Conservation (phyloP, 2,888 invertebrate genomes). For the Electrophaes corylata region DNA sequence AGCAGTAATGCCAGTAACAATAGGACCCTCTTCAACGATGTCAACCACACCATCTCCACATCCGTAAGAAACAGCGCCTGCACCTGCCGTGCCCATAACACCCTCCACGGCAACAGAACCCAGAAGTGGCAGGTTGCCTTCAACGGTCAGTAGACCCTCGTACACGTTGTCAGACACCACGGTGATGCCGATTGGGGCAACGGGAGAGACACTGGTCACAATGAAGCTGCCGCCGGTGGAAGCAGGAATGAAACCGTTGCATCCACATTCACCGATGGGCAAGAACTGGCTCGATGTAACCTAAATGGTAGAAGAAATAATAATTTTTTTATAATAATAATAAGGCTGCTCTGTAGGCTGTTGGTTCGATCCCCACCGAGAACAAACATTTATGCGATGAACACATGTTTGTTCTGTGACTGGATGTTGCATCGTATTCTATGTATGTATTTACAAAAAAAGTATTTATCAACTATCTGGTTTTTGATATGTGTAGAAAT, state of each 20-base stretch:
- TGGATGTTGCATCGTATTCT: no score
- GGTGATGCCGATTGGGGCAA: slow-evolving; percentile 19
- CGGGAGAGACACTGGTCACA: slow-evolving; percentile 13
- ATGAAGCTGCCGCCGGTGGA: slow-evolving; percentile 19
- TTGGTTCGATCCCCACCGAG: no score
- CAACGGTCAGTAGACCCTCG: slow-evolving; percentile 10
- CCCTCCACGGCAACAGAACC: slow-evolving; percentile 6
- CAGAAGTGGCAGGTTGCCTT: slow-evolving; percentile 12
- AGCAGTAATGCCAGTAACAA: slow-evolving; percentile 6
- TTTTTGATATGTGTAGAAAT: no score
- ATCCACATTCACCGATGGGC: not conserved
- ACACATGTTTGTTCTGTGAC: no score
- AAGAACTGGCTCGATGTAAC: slow-evolving; percentile 3
- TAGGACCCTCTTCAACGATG: slow-evolving; percentile 6
- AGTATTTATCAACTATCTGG: no score
- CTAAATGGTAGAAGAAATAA: not conserved
- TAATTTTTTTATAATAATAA: no score
- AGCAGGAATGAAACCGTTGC: not conserved
- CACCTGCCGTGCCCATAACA: slow-evolving; percentile 10
- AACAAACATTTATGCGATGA: no score
- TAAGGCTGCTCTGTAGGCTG: no score
- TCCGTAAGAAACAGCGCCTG: slow-evolving; percentile 23
- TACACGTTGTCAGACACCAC: slow-evolving; percentile 21
- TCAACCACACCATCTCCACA: not conserved
- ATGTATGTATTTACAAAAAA: no score